Conservation (phyloP, 1,140 invertebrate genomes). For the Eriocheir sinensis region DNA sequence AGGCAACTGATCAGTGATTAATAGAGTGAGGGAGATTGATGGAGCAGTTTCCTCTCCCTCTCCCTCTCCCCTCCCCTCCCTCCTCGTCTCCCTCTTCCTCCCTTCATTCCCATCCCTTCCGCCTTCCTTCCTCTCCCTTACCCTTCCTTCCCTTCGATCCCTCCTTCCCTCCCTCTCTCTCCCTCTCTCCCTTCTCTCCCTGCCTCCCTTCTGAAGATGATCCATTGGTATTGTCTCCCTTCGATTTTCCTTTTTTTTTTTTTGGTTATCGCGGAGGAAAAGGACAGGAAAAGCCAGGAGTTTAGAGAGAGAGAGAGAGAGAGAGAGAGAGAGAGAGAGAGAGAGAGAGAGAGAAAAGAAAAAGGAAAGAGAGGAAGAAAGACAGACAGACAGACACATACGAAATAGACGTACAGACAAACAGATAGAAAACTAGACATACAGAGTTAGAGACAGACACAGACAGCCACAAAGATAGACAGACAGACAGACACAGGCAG, state of each 20-base stretch:
- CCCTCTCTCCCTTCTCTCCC: neutral
- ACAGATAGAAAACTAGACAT: neutral
- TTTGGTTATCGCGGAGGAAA: neutral
- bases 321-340: neutral
- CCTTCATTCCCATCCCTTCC: neutral
- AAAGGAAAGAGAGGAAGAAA: too few species aligned
- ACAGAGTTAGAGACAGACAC: neutral
- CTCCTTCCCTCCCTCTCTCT: too few species aligned
- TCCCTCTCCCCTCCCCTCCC: neutral
- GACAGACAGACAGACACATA: neutral
- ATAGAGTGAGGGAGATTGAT: conserved; percentile 24
- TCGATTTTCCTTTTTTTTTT: neutral
- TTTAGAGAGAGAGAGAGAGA: neutral
- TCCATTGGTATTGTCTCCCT: neutral
- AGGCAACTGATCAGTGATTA: conserved; percentile 4
- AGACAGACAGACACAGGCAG: neutral
- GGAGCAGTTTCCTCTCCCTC: neutral
- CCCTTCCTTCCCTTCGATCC: too few species aligned
- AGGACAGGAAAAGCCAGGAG: neutral
- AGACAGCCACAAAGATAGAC: neutral
- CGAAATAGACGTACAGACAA: neutral
- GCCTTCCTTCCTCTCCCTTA: neutral
- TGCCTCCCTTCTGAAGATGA: neutral
- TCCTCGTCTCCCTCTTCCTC: neutral
- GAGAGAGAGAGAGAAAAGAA: neutral